Percentiles rank a stretch among this genome's conserved stretches.
Evolutionary conservation across 2,797 vertebrate genomes (phyloP).

Genomic region (Chaunax sp.): DNA sequence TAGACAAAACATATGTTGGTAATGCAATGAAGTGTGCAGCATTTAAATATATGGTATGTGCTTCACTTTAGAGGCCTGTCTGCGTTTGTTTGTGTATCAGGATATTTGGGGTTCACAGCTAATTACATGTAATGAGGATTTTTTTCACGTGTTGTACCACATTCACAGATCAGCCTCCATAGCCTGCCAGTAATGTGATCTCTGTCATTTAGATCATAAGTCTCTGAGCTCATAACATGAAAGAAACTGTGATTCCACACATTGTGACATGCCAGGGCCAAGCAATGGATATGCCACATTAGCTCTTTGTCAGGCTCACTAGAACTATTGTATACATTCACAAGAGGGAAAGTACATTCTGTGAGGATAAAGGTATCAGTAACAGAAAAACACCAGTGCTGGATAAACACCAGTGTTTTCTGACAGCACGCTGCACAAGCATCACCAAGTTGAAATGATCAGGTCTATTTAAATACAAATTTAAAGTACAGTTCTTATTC

Average conservation of each 20-base stretch:
- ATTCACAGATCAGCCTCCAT: neutral
- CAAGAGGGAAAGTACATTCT: neutral
- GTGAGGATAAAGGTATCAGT: too few species aligned
- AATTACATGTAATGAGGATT: constrained; percentile 4
- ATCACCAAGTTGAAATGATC: too few species aligned
- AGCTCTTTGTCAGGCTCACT: neutral
- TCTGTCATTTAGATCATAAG: constrained; percentile 10
- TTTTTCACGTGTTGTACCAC: constrained; percentile 9
- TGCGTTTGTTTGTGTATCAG: constrained; percentile 3
- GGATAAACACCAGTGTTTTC: too few species aligned
- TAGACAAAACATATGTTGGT: too few species aligned
- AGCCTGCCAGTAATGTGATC: constrained; percentile 14
- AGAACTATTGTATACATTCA: constrained; percentile 15
- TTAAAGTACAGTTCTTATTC: too few species aligned
- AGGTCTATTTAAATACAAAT: too few species aligned
- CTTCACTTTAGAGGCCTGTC: neutral
- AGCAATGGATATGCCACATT: constrained; percentile 7
- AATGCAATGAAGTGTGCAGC: neutral
- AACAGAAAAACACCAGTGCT: too few species aligned
- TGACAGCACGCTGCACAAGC: too few species aligned
- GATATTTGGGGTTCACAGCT: constrained; percentile 4
- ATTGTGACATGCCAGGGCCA: neutral
- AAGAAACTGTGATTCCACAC: neutral
- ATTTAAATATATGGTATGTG: neutral
- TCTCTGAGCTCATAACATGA: constrained; percentile 1